A percentile compares a stretch with the other conserved stretches of the same genome.
Conservation (phyloP, 2,888 invertebrate species). For the Eremobia ochroleuca region DNA sequence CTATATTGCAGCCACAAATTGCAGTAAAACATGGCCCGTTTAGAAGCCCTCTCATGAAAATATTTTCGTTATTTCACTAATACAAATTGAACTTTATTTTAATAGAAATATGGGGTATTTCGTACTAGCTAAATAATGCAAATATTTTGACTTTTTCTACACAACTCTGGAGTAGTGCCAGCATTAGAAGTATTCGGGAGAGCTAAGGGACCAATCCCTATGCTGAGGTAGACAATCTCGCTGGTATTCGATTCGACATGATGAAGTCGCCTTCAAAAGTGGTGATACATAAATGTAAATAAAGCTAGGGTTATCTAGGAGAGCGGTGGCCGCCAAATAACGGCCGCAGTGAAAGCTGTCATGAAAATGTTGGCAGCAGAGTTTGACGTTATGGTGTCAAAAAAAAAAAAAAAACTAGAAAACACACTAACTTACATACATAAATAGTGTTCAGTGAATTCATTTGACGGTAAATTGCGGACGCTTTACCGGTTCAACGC, state of each 20-base stretch:
- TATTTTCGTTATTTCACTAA: no score
- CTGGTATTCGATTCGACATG: slow-evolving; percentile 1
- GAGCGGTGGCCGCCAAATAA: no score
- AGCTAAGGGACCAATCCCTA: neutral
- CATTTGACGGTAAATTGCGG: neutral
- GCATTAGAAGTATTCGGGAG: neutral
- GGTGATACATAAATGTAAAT: neutral
- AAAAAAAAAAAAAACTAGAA: neutral
- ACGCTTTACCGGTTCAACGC: neutral
- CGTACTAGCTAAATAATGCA: no score
- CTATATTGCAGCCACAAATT: no score
- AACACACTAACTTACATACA: neutral
- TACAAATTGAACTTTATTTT: neutral
- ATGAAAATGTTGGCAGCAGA: neutral
- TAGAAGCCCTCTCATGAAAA: no score
- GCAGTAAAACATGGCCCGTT: no score
- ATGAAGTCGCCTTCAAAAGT: neutral
- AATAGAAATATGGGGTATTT: neutral
- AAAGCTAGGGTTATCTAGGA: no score
- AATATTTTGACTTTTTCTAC: neutral
- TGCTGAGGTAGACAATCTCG: neutral
- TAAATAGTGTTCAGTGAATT: neutral
- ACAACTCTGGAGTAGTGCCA: no score
- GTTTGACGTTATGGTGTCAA: neutral
- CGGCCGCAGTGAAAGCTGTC: neutral